These are phyloP conservation scores for Taenaris catops DNA, from an alignment of 2,888 invertebrate genomes.

Conservation along the genomic window DNA sequence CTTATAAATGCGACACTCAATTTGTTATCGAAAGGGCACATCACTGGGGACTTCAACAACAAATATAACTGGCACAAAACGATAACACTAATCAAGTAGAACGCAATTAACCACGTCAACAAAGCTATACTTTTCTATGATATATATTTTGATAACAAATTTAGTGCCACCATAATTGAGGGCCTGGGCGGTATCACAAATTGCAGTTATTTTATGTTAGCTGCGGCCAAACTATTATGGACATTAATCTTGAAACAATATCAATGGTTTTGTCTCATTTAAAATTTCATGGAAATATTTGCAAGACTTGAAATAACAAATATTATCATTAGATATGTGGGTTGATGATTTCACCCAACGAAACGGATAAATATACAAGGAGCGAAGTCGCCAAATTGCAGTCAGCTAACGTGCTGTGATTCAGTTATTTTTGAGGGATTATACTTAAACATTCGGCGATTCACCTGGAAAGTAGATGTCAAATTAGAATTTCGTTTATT, in stretches of 20 bases:
- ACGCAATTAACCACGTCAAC: too few relatives aligned
- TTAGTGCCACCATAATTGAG: conserved; percentile 3
- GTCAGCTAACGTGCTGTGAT: conserved; percentile 66
- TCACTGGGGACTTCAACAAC: neutral
- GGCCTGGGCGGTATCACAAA: neutral
- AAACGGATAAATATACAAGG: conserved; percentile 31
- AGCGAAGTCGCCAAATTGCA: conserved; percentile 51
- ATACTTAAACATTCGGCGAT: conserved; percentile 75
- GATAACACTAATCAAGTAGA: too few relatives aligned
- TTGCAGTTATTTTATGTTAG: too few relatives aligned
- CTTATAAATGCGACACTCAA: conserved; percentile 10
- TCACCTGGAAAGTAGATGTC: conserved; percentile 78
- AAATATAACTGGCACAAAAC: neutral
- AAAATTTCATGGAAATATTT: too few relatives aligned
- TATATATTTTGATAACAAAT: conserved; percentile 4
- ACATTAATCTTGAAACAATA: too few relatives aligned
- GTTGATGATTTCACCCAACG: conserved; percentile 37
- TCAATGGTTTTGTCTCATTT: too few relatives aligned
- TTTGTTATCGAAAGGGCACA: conserved; percentile 1
- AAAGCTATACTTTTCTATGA: too few relatives aligned
- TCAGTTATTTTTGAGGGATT: conserved; percentile 62
- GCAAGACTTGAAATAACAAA: too few relatives aligned
- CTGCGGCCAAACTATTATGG: neutral
- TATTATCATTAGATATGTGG: too few relatives aligned
- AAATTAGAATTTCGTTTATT: conserved; percentile 78